Percentiles rank a stretch among this genome's conserved stretches.
Evolutionary conservation across 92 coral and sea anemone species (phyloP).

Genomic region (Phymanthus crucifer): DNA sequence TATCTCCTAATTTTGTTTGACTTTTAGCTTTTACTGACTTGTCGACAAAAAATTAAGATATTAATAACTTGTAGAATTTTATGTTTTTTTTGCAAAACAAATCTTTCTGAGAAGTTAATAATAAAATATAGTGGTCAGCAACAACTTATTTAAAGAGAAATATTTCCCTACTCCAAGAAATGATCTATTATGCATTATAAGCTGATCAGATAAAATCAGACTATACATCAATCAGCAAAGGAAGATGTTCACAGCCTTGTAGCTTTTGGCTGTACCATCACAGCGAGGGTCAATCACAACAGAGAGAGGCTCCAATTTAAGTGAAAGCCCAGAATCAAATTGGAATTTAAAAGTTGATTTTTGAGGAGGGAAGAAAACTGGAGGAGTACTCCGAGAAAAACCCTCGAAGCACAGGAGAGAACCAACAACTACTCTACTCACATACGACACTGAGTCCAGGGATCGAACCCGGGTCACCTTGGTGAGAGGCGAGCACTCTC

Average conservation of each 20-base stretch:
- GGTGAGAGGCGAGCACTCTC: too few relatives aligned
- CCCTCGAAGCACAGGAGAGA: too few relatives aligned
- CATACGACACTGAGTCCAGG: too few relatives aligned
- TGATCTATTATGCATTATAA: slow-evolving; percentile 13
- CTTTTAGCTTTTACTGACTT: slow-evolving; percentile 1
- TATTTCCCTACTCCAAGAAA: neutral
- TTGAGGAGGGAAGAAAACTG: too few relatives aligned
- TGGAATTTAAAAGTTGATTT: too few relatives aligned
- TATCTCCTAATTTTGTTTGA: neutral
- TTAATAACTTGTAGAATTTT: neutral
- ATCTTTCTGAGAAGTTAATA: slow-evolving; percentile 5
- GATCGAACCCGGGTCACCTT: too few relatives aligned
- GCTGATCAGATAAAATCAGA: neutral
- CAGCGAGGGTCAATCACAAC: too few relatives aligned
- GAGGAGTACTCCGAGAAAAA: too few relatives aligned
- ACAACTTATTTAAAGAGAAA: neutral
- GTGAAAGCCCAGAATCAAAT: too few relatives aligned
- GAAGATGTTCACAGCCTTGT: slow-evolving; percentile 9
- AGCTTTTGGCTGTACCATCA: too few relatives aligned
- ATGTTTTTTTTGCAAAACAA: neutral
- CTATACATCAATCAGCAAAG: neutral
- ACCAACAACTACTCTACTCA: too few relatives aligned
- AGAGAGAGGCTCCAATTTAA: too few relatives aligned
- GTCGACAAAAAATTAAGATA: neutral
- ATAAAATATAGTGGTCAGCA: neutral